Evolutionary conservation across 37 sponge, comb jelly and placozoan genomes (phyloP), one percentile per base, ranked within the genome.

Genomic region (Tethya wilhelma): DNA sequence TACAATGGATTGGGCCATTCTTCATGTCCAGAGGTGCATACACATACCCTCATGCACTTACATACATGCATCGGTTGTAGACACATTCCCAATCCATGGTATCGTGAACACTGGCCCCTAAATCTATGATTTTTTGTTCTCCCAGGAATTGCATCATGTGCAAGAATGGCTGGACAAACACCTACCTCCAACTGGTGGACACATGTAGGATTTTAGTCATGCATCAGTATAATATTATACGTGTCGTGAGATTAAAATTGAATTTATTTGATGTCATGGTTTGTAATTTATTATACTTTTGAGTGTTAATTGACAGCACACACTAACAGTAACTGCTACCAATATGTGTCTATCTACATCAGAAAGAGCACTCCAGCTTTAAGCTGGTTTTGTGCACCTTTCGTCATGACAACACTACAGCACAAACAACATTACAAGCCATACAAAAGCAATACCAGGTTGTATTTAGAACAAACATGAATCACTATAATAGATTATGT

Each of bases 1-100:
- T 94, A 90, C 67, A 46, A 28, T 38, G 76, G 88, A 29, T 30
- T 94, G 37, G 72, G 22, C n/a, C 94, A 94, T 53, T 68, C 80
- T 32, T 90, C 89, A 12, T 78, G 84, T 59, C 84, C 87, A 33
- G 38, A 81, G 75, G 94, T 88, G n/a, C n/a, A 71, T 75, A 4
- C 20, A 20, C 26, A 9, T 58, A 14, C 14, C 14, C 14, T 9
- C 14, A 14, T 39, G 31, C 19, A 22, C 38, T 60, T 38, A 26
- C 28, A 30, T 65, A 9, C 14, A 49, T 49, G 53, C n/a, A n/a
- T n/a, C n/a, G n/a, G n/a, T n/a, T n/a, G n/a, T n/a, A n/a, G n/a
- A n/a, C n/a, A n/a, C n/a, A n/a, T n/a, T n/a, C n/a, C n/a, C n/a
- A n/a, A n/a, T n/a, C n/a, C n/a, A n/a, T n/a, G n/a, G n/a, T n/a